Base-by-base conservation (phyloP, 1,140 invertebrate genomes). In the Leptinotarsa undecemlineata region DNA sequence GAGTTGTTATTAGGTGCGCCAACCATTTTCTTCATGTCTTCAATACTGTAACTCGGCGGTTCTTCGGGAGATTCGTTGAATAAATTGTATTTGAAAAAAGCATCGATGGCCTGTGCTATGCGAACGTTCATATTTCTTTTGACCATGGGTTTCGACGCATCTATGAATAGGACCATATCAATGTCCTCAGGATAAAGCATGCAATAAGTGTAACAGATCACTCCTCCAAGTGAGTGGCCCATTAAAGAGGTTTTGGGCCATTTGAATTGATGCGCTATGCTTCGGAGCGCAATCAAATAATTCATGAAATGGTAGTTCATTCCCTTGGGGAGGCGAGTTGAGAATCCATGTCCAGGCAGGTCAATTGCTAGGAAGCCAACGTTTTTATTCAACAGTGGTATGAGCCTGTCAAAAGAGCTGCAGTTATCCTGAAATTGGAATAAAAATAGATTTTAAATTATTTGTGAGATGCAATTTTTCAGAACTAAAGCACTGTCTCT, bases 341-440 rank as follows among this genome's bases (percentile, higher is more conserved):
- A 94, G 4, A 87, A 80, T 2, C 93, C 93, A 85, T 94, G 93
- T 3, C 92, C 92, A 0, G 91, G 92, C 48, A 92, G 88, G 84
- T 94, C 92, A 19, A 93, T 86, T 1, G 91, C 88, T 14, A 94
- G 81, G 74, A 92, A 87, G 5, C 89, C 86, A 2, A 89, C 78
- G 77, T 92, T 84, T 17, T 86, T 80, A 8, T 87, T 86, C 51
- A 94, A 80, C 26, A 90, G 79, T 17, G 91, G 91, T 20, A 90
- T 88, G 13, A 94, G 81, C 1, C 87, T 86, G 82, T 94, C 92
- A 85, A 93, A 94, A 1, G 90, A 90, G 3, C 90, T 91, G 15
- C 91, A 91, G 83, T 93, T 94, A 78, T 93, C 91, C 84, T 91
- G 80, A 69, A 81, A 78, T 42, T 42, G 8, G 3, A 42, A 42